Conservation (phyloP, 2,888 invertebrate genomes). For the Bellardia bayeri region DNA sequence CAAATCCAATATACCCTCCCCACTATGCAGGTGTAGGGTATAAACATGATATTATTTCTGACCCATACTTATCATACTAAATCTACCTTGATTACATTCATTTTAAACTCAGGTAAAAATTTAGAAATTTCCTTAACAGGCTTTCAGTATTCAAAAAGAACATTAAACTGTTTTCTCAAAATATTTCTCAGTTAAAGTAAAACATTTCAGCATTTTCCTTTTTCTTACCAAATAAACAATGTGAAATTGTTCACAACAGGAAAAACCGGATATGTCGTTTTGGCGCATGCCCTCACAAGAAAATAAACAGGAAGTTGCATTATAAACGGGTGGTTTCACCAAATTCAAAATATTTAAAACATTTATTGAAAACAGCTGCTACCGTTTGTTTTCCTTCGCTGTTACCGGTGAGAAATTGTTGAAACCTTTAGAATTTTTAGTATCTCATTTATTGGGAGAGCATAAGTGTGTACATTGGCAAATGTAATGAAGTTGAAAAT, state of each 20-base stretch:
- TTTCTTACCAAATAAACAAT: not conserved
- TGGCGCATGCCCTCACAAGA: slow-evolving; percentile 36
- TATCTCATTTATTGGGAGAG: slow-evolving; percentile 18
- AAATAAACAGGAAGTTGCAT: slow-evolving; percentile 7
- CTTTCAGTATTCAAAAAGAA: not conserved
- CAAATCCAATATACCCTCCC: too few relatives aligned
- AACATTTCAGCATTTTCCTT: not conserved
- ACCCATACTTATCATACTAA: too few relatives aligned
- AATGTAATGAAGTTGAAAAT: not conserved
- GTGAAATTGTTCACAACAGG: not conserved
- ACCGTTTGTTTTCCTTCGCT: not conserved
- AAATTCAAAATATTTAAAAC: too few relatives aligned
- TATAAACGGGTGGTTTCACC: not conserved
- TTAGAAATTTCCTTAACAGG: slow-evolving; percentile 9
- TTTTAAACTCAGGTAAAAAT: not conserved
- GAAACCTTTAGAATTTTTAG: slow-evolving; percentile 29
- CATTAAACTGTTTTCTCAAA: not conserved
- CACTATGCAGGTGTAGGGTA: too few relatives aligned
- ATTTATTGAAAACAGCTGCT: too few relatives aligned
- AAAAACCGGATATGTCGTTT: slow-evolving; percentile 40
- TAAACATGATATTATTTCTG: too few relatives aligned
- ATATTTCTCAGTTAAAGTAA: not conserved
- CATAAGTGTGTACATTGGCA: slow-evolving; percentile 22
- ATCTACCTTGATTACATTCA: not conserved
- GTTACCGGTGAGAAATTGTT: not conserved